Conservation (phyloP, 1,140 invertebrate species). For the Lamellibrachia luymesi region DNA sequence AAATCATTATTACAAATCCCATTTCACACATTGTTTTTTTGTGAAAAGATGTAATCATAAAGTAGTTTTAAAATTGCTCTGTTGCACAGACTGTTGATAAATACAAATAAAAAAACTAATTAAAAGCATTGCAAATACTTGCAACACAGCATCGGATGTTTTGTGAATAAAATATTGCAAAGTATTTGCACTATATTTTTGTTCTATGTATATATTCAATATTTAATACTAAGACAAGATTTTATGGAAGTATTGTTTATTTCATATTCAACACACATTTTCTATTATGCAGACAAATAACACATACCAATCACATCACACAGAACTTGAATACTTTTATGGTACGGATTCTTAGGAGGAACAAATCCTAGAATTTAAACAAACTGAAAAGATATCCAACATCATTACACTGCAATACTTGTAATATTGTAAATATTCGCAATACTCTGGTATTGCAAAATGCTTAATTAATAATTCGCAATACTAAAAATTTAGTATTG, state of each 20-base stretch:
- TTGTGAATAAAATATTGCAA: no score
- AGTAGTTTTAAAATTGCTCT: no score
- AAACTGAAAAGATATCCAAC: background rate
- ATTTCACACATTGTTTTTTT: no score
- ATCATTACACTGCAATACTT: background rate
- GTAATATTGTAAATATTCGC: background rate
- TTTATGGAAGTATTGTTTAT: background rate
- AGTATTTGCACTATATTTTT: no score
- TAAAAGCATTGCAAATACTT: no score
- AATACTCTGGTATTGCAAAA: background rate
- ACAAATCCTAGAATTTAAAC: background rate
- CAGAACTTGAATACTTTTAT: background rate
- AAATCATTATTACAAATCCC: no score
- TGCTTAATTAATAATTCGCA: background rate
- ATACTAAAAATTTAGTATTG: background rate
- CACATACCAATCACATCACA: background rate
- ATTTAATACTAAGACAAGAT: background rate
- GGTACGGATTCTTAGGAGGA: background rate
- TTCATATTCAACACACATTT: background rate
- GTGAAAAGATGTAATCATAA: no score
- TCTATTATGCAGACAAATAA: background rate
- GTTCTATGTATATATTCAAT: background rate
- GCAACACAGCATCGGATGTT: no score
- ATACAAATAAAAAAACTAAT: no score
- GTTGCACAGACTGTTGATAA: no score